Evolutionary conservation across 2,113 vertebrate species (phyloP).

Genomic region (Laticauda colubrina): DNA sequence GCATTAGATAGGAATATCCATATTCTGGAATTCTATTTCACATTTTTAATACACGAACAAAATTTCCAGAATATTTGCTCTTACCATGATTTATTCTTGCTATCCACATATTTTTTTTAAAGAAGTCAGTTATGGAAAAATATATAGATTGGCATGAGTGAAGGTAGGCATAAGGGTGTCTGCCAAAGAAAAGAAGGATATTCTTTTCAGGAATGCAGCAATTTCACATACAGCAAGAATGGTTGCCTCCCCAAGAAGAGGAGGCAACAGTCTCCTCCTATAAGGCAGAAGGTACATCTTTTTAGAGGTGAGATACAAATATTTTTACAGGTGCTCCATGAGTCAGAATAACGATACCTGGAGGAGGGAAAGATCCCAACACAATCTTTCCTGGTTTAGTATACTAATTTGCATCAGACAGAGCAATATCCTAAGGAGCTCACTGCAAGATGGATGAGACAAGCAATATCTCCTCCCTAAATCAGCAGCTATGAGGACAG

Average conservation of each 20-base stretch:
- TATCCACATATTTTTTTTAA: neutral
- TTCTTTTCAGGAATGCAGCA: constrained; percentile 3
- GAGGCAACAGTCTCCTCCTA: neutral
- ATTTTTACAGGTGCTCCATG: neutral
- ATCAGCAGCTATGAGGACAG: neutral
- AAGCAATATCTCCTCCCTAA: constrained; percentile 17
- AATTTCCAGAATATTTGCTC: neutral
- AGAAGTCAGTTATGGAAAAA: constrained; percentile 12
- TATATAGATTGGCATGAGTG: neutral
- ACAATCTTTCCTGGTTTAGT: neutral
- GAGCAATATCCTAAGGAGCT: constrained; percentile 43
- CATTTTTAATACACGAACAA: neutral
- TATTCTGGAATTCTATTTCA: constrained; percentile 6
- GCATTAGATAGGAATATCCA: neutral
- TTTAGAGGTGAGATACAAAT: constrained; percentile 10
- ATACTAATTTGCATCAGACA: neutral
- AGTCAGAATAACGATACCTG: neutral
- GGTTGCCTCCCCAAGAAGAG: neutral
- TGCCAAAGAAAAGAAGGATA: neutral
- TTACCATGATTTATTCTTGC: neutral
- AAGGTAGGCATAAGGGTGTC: constrained; percentile 14
- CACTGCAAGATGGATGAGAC: constrained; percentile 25
- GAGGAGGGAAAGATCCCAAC: neutral
- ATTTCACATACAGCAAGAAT: neutral
- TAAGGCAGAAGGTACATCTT: neutral